phyloP scores from a whole-genome alignment of 2,888 invertebrate genomes.

The Lacanobia oleracea region DNA sequence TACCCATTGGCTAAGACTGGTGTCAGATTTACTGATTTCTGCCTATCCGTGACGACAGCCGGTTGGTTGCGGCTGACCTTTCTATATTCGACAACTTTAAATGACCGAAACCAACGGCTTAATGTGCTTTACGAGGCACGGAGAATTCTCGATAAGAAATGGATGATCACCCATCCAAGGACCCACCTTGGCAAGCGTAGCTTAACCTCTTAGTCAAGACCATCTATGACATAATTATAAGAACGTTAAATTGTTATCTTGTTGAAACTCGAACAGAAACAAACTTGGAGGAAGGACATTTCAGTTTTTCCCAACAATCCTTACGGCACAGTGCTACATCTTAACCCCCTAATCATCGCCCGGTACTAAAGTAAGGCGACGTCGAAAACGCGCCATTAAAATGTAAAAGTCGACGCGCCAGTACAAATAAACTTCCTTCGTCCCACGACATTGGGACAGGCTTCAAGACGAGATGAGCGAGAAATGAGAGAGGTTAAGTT shows the following conservation, averaged over 20 bases:
- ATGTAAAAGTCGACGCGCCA: conserved; percentile 79
- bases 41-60: no score
- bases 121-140: background rate
- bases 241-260: background rate
- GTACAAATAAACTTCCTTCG: conserved; percentile 78
- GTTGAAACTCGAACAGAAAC: background rate
- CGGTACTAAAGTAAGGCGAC: conserved; percentile 63
- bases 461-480: conserved; percentile 32
- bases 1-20: no score
- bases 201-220: no score
- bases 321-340: conserved; percentile 25
- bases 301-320: background rate
- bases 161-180: no score
- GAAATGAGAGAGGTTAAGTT: no score
- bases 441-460: conserved; percentile 24
- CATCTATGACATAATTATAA: no score
- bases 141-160: background rate
- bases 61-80: no score
- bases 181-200: no score
- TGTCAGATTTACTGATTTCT: no score
- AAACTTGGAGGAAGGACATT: background rate
- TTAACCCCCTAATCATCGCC: conserved; percentile 62
- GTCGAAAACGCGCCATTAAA: conserved; percentile 77
- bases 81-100: no score
- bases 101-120: background rate